These are phyloP conservation scores for Argyresthia goedartella DNA, from an alignment of 2,888 invertebrate species.

Conservation along the genomic window DNA sequence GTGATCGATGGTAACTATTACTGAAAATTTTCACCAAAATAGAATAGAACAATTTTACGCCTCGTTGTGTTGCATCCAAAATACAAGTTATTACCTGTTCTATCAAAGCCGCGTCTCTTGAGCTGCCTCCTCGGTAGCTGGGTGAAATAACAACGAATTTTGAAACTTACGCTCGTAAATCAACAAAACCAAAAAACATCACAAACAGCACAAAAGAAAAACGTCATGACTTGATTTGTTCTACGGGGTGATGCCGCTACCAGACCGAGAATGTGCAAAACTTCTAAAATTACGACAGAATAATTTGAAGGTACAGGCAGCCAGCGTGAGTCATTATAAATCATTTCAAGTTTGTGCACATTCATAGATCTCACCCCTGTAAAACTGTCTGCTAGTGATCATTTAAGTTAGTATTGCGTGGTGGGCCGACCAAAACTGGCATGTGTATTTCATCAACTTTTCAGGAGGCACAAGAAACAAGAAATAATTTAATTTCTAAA, in stretches of 20 bases:
- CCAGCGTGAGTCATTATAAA: too few species aligned
- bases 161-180: slow-evolving; percentile 62
- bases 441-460: too few species aligned
- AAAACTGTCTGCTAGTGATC: slow-evolving; percentile 37
- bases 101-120: slow-evolving; percentile 73
- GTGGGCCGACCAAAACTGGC: too few species aligned
- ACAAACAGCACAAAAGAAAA: slow-evolving; percentile 65
- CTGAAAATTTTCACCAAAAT: too few species aligned
- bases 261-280: neutral
- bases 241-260: slow-evolving; percentile 20
- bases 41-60: neutral
- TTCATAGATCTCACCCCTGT: slow-evolving; percentile 21
- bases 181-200: slow-evolving; percentile 63
- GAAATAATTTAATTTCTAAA: too few species aligned
- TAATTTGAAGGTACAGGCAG: neutral
- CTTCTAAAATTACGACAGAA: neutral
- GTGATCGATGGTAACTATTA: too few species aligned
- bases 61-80: slow-evolving; percentile 55
- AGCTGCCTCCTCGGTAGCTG: slow-evolving; percentile 71
- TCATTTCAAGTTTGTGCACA: neutral
- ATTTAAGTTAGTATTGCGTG: too few species aligned
- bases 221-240: slow-evolving; percentile 32
- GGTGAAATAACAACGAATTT: slow-evolving; percentile 69
- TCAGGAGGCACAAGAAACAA: too few species aligned
- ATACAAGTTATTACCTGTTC: slow-evolving; percentile 59